Evolutionary conservation across 2,888 invertebrate species (phyloP).

Genomic region (Dyspetes luteomarginatus): DNA sequence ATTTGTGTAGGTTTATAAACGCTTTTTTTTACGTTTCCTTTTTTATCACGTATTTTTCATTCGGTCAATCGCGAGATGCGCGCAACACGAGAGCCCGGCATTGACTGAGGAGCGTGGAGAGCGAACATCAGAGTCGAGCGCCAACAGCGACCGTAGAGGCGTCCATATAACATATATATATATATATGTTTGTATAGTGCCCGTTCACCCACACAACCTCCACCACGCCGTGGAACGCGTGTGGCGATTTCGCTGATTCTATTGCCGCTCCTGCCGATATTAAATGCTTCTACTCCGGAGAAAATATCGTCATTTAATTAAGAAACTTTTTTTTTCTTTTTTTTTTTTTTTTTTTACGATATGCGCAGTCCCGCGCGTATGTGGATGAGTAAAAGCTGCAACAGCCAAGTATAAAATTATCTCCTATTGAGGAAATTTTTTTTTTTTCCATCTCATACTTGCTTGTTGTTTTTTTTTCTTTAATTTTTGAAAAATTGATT

Average conservation of each 20-base stretch:
- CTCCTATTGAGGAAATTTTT: too few species aligned
- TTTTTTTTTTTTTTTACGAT: neutral
- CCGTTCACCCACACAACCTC: constrained; percentile 41
- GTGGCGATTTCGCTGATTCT: constrained; percentile 25
- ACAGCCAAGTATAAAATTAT: too few species aligned
- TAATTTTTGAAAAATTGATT: too few species aligned
- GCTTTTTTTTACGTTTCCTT: constrained; percentile 6
- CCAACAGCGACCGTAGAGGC: constrained; percentile 49
- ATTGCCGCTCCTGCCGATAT: constrained; percentile 5
- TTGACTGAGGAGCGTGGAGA: constrained; percentile 63
- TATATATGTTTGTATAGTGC: neutral
- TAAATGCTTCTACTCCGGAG: constrained; percentile 2
- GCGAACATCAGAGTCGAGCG: constrained; percentile 30
- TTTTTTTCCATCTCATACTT: too few species aligned
- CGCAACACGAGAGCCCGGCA: constrained; percentile 66
- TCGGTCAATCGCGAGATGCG: constrained; percentile 52
- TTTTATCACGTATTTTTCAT: constrained; percentile 41
- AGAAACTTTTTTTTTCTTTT: neutral
- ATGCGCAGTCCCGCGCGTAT: neutral
- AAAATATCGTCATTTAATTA: neutral
- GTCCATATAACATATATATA: constrained; percentile 9
- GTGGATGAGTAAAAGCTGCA: neutral
- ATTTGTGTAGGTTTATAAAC: neutral
- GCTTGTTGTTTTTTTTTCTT: too few species aligned
- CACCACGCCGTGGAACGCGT: constrained; percentile 30